Evolutionary conservation across 2,113 vertebrate genomes (phyloP).

Genomic region (Eubucco bourcierii): DNA sequence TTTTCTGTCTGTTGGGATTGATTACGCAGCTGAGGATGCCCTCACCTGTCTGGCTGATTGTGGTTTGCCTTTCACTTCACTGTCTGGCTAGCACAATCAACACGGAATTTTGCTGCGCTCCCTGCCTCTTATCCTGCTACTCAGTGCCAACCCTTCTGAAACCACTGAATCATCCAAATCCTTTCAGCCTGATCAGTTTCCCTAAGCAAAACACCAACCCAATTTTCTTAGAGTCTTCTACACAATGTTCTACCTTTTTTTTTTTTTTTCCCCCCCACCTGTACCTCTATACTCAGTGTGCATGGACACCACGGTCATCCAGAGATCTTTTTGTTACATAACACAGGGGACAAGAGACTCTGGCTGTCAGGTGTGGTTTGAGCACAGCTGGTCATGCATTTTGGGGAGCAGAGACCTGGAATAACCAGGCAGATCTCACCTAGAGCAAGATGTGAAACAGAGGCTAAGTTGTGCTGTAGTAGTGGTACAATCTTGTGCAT

Average conservation of each 20-base stretch:
- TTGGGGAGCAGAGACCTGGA: background rate
- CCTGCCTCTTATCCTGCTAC: background rate
- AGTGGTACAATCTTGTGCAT: background rate
- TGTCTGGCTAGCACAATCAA: background rate
- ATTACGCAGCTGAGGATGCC: background rate
- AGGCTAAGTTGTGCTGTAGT: accelerated
- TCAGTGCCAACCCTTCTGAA: background rate
- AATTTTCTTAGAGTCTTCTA: background rate
- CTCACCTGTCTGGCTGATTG: background rate
- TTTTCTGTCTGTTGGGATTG: background rate
- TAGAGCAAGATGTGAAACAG: background rate
- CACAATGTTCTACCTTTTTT: background rate
- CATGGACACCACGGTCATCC: background rate
- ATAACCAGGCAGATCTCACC: background rate
- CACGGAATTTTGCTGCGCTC: background rate
- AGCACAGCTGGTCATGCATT: background rate
- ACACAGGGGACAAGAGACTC: background rate
- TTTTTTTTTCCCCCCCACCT: background rate
- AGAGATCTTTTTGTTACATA: background rate
- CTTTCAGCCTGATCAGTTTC: background rate
- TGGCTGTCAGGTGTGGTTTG: background rate
- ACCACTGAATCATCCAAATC: background rate
- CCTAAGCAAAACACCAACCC: accelerated
- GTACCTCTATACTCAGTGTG: too few species aligned
- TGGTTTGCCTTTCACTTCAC: background rate